A percentile compares a stretch with the other conserved stretches of the same genome.
These are phyloP conservation scores for Luffia ferchaultella DNA, from an alignment of 2,888 invertebrate genomes.

Conservation along the genomic window DNA sequence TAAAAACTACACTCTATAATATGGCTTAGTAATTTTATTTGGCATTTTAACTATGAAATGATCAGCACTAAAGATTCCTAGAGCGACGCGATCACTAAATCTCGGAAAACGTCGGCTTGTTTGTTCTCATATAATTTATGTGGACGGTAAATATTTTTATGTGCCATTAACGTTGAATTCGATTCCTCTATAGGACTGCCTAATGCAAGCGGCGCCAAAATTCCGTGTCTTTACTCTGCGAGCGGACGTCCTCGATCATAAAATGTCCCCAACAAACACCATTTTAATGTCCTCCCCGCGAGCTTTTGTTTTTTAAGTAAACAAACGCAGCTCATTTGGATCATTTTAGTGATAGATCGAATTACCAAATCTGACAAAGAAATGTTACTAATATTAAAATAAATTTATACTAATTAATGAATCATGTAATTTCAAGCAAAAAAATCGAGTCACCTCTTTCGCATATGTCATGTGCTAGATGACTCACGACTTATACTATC, in stretches of 20 bases:
- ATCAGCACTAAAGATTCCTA: no score
- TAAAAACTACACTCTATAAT: no score
- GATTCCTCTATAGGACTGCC: slow-evolving; percentile 52
- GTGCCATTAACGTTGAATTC: slow-evolving; percentile 52
- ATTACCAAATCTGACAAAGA: no score
- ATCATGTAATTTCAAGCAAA: no score
- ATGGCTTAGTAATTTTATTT: no score
- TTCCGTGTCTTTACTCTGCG: slow-evolving; percentile 29
- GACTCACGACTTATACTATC: no score
- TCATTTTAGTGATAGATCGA: no score
- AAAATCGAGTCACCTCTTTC: no score
- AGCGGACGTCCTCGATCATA: slow-evolving; percentile 47
- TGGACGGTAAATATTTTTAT: slow-evolving; percentile 57
- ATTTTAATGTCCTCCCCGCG: slow-evolving; percentile 39
- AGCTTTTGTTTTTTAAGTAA: slow-evolving; percentile 50
- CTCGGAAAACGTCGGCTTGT: slow-evolving; percentile 48
- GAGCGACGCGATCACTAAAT: slow-evolving; percentile 49
- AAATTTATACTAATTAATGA: no score
- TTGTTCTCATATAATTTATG: slow-evolving; percentile 56
- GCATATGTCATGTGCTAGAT: no score
- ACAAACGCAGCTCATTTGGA: slow-evolving; percentile 25
- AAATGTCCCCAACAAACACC: slow-evolving; percentile 56
- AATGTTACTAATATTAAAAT: no score
- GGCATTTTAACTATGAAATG: no score
- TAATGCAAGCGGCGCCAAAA: slow-evolving; percentile 58